Percentiles rank a stretch among this genome's conserved stretches.
phyloP scores from a whole-genome alignment of 2,113 vertebrate species.

The Origma solitaria region DNA sequence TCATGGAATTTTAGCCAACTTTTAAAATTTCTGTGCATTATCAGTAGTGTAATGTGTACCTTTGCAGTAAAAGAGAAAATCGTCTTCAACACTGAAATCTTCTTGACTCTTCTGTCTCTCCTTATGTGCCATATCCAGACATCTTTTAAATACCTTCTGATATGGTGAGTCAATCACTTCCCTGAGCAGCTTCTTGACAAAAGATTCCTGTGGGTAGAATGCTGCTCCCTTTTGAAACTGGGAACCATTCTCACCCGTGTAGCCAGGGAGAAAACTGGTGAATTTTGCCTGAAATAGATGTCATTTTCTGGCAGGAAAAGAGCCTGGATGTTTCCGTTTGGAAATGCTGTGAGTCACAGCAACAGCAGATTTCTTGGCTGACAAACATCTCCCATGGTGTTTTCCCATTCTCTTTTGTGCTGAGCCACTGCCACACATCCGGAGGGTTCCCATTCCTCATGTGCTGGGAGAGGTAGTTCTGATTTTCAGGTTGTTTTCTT shows the following conservation, averaged over 20 bases:
- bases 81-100: not conserved
- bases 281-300: not conserved
- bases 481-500: not conserved
- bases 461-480: not conserved
- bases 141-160: not conserved
- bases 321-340: not conserved
- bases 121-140: not conserved
- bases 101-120: not conserved
- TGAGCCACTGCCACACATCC: not conserved
- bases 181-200: not conserved
- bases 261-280: not conserved
- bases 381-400: not conserved
- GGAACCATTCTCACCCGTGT: not conserved
- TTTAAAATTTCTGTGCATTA: not conserved
- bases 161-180: not conserved
- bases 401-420: not conserved
- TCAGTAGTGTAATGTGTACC: slow-evolving; percentile 12
- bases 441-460: not conserved
- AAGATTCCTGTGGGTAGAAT: not conserved
- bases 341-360: not conserved
- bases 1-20: not conserved
- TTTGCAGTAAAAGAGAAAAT: slow-evolving; percentile 54
- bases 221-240: not conserved
- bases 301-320: not conserved
- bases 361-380: not conserved